phyloP scores from a whole-genome alignment of 2,888 invertebrate genomes.

The Drosophila histrio region DNA sequence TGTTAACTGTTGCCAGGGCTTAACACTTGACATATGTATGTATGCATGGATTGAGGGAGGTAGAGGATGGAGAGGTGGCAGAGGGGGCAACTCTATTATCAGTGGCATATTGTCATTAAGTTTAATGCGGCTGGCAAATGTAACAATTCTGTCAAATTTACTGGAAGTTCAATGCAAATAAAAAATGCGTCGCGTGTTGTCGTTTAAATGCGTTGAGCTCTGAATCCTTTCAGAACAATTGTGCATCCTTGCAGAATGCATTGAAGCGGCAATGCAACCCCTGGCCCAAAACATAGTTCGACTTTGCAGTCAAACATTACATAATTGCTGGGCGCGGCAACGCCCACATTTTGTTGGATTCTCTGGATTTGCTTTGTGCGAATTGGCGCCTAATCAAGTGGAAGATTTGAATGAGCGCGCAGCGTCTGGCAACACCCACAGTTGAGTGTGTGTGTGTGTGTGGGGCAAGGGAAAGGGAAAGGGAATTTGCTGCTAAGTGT shows the following conservation, averaged over 20 bases:
- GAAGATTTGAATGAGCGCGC: constrained; percentile 76
- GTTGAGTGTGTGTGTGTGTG: background rate
- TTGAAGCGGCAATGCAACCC: constrained; percentile 47
- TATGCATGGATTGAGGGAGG: too few relatives aligned
- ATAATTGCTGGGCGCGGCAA: constrained; percentile 65
- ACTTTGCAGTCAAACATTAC: constrained; percentile 52
- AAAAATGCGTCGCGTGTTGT: constrained; percentile 42
- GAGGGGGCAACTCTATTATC: constrained; percentile 40
- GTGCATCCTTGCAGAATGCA: constrained; percentile 28
- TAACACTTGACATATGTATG: constrained; percentile 58
- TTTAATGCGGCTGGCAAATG: constrained; percentile 72
- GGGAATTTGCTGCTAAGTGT: constrained; percentile 56
- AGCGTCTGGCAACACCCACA: constrained; percentile 52
- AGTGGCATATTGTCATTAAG: constrained; percentile 69
- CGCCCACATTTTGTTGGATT: constrained; percentile 61
- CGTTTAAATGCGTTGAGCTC: constrained; percentile 49
- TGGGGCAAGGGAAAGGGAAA: background rate
- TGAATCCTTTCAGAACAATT: constrained; percentile 37
- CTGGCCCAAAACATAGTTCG: background rate
- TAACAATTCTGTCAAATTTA: constrained; percentile 78
- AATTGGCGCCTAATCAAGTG: constrained; percentile 79
- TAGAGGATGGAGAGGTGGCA: background rate
- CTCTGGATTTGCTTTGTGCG: constrained; percentile 51
- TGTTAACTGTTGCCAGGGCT: constrained; percentile 32
- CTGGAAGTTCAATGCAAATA: constrained; percentile 58